Base-by-base conservation (phyloP, 2,888 invertebrate genomes). In the Ecdyonurus torrentis region DNA sequence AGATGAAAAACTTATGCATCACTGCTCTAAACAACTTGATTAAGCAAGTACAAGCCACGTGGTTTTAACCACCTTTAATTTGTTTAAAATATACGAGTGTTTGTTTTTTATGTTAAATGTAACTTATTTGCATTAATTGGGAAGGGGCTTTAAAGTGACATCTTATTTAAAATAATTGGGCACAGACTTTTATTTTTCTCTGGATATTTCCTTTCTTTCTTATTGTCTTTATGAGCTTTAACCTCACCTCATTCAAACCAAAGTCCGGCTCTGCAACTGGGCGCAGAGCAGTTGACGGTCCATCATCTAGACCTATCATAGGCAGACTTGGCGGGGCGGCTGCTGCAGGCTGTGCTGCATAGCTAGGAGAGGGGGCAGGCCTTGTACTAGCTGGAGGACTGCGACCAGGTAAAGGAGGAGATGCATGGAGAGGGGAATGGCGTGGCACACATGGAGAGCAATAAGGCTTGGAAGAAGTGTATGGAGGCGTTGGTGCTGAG, bases 271-370 rank as follows among this genome's bases (percentile, higher is more conserved):
- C 55, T 65, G 66, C 25, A 64, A 67, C 37, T 65, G 66, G n/a
- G n/a, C n/a, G n/a, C n/a, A 66, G 63, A 65, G 64, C 64, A 64
- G 65, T 61, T 63, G 66, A 60, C 67, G 66, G 62, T 65, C 66
- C 75, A 69, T 86, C 86, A 71, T 86, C 86, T 65, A 85, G 75
- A 58, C 86, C 84, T 67, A 88, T 86, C 83, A 87, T 83, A 3
- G 89, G 88, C 66, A 77, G 69, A 69, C 76, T 86, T 77, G 60
- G 55, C 3, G 63, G 58, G 59, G 63, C 23, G 63, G 64, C n/a
- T 65, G 63, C 62, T 60, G 63, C 25, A 37, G 52, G 15, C 58
- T 23, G 62, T 50, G 69, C 85, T 88, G 67, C 87, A 64, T 67
- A 59, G 70, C 69, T 68, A 82, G 81, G 67, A 80, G 82, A 63